Evolutionary conservation across 2,113 vertebrate genomes (phyloP).

Genomic region (Trematocara marginatum): DNA sequence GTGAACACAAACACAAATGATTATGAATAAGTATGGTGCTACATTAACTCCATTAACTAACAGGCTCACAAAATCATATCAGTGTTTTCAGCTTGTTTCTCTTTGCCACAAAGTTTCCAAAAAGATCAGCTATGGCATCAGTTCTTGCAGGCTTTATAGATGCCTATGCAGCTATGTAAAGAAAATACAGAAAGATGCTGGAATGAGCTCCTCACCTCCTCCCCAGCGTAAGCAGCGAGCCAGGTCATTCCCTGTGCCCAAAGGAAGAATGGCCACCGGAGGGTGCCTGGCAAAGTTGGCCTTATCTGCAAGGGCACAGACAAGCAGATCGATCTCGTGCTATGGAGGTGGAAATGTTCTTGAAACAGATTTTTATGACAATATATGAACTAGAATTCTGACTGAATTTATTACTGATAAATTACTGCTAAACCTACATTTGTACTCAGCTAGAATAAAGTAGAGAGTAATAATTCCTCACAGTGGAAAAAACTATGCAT

Average conservation of each 20-base stretch:
- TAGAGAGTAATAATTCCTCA: not conserved
- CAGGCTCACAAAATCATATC: not conserved
- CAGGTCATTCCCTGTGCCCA: constrained; percentile 94
- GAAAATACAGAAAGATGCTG: not conserved
- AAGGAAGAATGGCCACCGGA: constrained; percentile 90
- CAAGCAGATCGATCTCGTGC: not conserved
- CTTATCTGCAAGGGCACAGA: constrained; percentile 64
- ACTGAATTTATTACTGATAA: not conserved
- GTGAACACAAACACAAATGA: not conserved
- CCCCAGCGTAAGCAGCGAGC: constrained; percentile 96
- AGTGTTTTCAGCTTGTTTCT: not conserved
- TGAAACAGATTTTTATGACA: not conserved
- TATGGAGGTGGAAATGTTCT: not conserved
- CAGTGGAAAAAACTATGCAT: not conserved
- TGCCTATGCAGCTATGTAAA: not conserved
- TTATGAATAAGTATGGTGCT: not conserved
- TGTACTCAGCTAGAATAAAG: not conserved
- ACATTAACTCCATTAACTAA: not conserved
- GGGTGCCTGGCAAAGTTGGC: constrained; percentile 75
- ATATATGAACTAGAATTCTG: not conserved
- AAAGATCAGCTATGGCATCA: not conserved
- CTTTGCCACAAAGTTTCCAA: not conserved
- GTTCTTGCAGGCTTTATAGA: not conserved
- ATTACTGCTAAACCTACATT: not conserved
- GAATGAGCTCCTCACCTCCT: constrained; percentile 80